Conservation (phyloP, 2,888 invertebrate genomes). For the Drosophila putrida region DNA sequence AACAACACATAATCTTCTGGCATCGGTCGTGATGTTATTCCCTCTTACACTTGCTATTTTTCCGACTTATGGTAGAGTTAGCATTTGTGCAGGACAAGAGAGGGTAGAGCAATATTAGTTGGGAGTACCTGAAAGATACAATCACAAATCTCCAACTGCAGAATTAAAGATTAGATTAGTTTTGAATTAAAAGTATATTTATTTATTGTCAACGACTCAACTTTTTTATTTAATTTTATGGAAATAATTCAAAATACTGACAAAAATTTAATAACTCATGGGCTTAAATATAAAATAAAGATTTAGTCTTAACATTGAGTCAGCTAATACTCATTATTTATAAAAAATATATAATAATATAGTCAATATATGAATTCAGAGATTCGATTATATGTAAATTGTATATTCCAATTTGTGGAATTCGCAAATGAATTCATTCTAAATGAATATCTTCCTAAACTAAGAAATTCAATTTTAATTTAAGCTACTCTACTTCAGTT, state of each 20-base stretch:
- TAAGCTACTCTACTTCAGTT: not conserved
- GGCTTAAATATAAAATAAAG: no score
- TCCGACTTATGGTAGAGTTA: not conserved
- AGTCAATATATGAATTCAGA: no score
- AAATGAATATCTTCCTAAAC: not conserved
- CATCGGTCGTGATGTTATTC: conserved; percentile 5
- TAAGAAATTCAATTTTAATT: not conserved
- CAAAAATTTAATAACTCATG: no score
- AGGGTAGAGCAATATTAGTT: not conserved
- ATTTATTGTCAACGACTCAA: no score
- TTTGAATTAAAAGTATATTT: no score
- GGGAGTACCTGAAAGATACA: not conserved
- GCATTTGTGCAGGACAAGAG: not conserved
- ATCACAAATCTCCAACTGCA: not conserved
- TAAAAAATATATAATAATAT: no score
- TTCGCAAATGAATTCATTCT: not conserved
- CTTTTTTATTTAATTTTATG: no score
- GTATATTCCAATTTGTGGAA: no score
- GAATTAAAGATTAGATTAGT: not conserved
- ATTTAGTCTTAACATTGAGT: no score
- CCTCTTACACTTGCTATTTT: conserved; percentile 14
- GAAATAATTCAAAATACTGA: no score
- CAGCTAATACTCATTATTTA: no score
- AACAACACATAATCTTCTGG: conserved; percentile 36
- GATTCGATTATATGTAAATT: no score